Evolutionary conservation across 2,888 invertebrate genomes (phyloP).

Genomic region (Diaprepes abbreviatus): DNA sequence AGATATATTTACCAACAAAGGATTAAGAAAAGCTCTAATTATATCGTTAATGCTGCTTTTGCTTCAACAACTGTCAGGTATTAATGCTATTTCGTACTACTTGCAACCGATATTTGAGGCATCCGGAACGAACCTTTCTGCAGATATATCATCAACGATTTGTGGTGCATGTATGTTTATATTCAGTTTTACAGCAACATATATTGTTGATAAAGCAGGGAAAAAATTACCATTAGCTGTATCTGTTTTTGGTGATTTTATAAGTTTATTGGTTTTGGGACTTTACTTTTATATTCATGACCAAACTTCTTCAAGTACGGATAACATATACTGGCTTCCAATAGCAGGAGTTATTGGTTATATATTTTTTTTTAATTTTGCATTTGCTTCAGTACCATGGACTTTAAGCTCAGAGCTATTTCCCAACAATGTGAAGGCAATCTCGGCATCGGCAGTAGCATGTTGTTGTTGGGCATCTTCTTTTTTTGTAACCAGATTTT

Average conservation of each 20-base stretch:
- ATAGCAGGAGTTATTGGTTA: slow-evolving; percentile 79
- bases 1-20: slow-evolving; percentile 75
- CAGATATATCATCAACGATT: too few relatives aligned
- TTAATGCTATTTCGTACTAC: slow-evolving; percentile 50
- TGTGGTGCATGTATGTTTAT: too few relatives aligned
- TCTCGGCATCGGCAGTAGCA: slow-evolving; percentile 80
- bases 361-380: slow-evolving; percentile 72
- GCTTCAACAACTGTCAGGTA: slow-evolving; percentile 84
- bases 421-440: slow-evolving; percentile 80
- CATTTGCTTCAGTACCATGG: slow-evolving; percentile 83
- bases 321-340: slow-evolving; percentile 77
- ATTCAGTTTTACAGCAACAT: slow-evolving; percentile 79
- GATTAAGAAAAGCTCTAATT: too few relatives aligned
- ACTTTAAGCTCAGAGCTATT: slow-evolving; percentile 84
- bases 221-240: slow-evolving; percentile 78
- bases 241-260: slow-evolving; percentile 76
- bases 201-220: slow-evolving; percentile 84
- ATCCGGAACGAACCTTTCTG: slow-evolving; percentile 74
- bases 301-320: slow-evolving; percentile 66
- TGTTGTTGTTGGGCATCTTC: slow-evolving; percentile 81
- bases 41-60: slow-evolving; percentile 79
- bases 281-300: slow-evolving; percentile 68
- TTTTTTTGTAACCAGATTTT: too few relatives aligned
- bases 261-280: slow-evolving; percentile 74
- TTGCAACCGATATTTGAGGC: slow-evolving; percentile 77